phyloP scores from a whole-genome alignment of 2,888 invertebrate genomes.

The Pyralis farinalis region DNA sequence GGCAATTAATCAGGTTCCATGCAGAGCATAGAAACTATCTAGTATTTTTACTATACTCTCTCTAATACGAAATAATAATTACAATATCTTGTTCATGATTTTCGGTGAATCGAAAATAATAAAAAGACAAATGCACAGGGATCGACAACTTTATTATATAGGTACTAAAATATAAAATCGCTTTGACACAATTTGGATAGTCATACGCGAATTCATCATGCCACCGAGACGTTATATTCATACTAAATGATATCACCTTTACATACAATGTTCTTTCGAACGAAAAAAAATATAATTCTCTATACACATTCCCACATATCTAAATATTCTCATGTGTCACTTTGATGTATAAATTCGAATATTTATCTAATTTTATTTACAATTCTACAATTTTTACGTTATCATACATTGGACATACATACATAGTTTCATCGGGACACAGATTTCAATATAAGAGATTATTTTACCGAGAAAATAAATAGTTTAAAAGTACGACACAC shows the following conservation, averaged over 20 bases:
- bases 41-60: too few relatives aligned
- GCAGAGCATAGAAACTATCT: too few relatives aligned
- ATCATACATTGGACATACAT: not conserved
- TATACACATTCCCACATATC: constrained; percentile 33
- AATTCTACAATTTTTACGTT: constrained; percentile 24
- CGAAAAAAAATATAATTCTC: constrained; percentile 32
- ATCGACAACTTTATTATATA: constrained; percentile 56
- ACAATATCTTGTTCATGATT: too few relatives aligned
- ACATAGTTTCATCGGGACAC: constrained; percentile 1
- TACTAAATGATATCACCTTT: constrained; percentile 18
- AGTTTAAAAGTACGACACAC: constrained; percentile 19
- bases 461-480: constrained; percentile 24
- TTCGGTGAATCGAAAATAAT: not conserved
- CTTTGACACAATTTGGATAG: constrained; percentile 47
- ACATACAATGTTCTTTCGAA: constrained; percentile 37
- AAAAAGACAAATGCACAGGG: constrained; percentile 20
- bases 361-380: constrained; percentile 40
- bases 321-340: constrained; percentile 10
- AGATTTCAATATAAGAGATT: constrained; percentile 2
- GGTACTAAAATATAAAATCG: constrained; percentile 52
- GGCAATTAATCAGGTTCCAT: too few relatives aligned
- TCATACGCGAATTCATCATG: constrained; percentile 22
- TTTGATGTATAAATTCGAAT: constrained; percentile 39
- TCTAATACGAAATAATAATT: too few relatives aligned
- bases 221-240: constrained; percentile 16